phyloP scores from a whole-genome alignment of 2,888 invertebrate genomes.

The Limnephilus marmoratus region DNA sequence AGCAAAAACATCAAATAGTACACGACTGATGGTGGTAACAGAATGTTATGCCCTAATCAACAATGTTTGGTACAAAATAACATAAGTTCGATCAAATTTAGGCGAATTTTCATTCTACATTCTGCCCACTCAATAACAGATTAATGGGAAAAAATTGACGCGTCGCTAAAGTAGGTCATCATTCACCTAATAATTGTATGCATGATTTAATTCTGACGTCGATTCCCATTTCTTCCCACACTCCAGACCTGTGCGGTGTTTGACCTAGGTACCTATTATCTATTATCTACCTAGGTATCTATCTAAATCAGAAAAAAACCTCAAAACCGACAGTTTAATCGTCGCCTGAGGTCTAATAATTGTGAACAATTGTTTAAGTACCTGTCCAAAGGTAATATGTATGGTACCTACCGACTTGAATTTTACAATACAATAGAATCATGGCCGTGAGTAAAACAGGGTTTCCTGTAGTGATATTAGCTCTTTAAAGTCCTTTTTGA shows the following conservation, averaged over 20 bases:
- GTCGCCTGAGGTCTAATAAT: background rate
- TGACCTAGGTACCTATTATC: background rate
- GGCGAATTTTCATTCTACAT: background rate
- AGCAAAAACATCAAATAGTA: too few species aligned
- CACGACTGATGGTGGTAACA: too few species aligned
- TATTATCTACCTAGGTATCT: background rate
- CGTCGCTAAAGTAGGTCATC: background rate
- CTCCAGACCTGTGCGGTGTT: background rate
- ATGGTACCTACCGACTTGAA: background rate
- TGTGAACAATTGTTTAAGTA: background rate
- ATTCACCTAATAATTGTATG: background rate
- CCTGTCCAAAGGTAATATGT: background rate
- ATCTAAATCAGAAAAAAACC: background rate
- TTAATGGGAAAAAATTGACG: background rate
- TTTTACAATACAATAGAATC: too few species aligned
- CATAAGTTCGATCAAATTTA: background rate
- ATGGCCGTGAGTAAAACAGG: too few species aligned
- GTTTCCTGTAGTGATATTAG: background rate
- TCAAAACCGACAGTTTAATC: conserved; percentile 18
- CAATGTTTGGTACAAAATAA: background rate
- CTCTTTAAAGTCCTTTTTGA: too few species aligned
- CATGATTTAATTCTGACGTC: background rate
- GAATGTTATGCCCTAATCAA: too few species aligned
- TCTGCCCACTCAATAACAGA: background rate
- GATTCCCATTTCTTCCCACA: conserved; percentile 12